phyloP scores from a whole-genome alignment of 2,888 invertebrate species.

The Molorchus minor region DNA sequence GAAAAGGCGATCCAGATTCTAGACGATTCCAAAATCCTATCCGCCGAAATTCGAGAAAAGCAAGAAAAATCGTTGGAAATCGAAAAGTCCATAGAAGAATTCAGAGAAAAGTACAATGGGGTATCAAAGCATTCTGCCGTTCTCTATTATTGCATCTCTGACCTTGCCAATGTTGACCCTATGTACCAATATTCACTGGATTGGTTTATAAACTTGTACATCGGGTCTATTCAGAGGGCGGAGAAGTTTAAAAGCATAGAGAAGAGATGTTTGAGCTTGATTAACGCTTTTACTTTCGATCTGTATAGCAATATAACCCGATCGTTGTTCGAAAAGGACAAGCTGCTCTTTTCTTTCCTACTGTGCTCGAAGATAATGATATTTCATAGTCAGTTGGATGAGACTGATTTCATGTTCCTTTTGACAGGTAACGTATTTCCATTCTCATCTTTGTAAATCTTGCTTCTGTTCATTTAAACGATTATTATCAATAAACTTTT shows the following conservation, averaged over 20 bases:
- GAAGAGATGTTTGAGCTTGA: conserved; percentile 74
- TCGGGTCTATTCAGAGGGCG: conserved; percentile 79
- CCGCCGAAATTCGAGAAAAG: conserved; percentile 84
- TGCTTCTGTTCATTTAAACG: neutral
- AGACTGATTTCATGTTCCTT: conserved; percentile 74
- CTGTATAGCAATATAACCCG: conserved; percentile 82
- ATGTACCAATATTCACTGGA: conserved; percentile 89
- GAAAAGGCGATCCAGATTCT: conserved; percentile 88
- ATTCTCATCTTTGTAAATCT: neutral
- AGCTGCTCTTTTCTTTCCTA: conserved; percentile 82
- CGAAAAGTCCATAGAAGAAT: conserved; percentile 79
- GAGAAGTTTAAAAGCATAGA: conserved; percentile 77
- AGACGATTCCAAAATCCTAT: conserved; percentile 84
- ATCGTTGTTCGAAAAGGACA: conserved; percentile 88
- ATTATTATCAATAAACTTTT: neutral
- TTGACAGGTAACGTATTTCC: conserved; percentile 74
- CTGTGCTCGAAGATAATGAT: conserved; percentile 78
- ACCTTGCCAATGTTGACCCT: conserved; percentile 84
- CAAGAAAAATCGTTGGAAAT: conserved; percentile 81
- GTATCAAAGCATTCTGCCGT: conserved; percentile 83
- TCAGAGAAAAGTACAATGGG: conserved; percentile 77
- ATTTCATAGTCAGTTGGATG: conserved; percentile 67
- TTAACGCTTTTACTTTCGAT: conserved; percentile 80
- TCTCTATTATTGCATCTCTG: conserved; percentile 83
- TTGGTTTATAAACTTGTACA: conserved; percentile 87